Percentiles rank a stretch among this genome's conserved stretches.
phyloP scores from a whole-genome alignment of 2,888 invertebrate species.

The Dryobotodes eremita region DNA sequence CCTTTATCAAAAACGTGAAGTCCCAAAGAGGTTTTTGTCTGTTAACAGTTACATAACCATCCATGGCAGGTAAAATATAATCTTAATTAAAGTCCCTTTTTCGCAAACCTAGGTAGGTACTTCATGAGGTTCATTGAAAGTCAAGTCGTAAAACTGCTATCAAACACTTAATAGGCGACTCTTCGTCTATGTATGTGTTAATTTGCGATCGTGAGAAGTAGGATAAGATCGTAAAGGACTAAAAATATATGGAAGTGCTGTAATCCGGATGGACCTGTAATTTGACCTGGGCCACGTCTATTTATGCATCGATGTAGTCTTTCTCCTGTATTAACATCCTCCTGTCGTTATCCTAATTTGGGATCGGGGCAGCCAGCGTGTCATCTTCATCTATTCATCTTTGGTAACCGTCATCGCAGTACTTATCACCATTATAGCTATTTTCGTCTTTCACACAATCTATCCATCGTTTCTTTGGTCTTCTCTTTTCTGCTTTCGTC shows the following conservation, averaged over 20 bases:
- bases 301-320: not conserved
- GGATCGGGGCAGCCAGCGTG: not conserved
- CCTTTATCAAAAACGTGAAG: not conserved
- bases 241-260: not conserved
- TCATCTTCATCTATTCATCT: not conserved
- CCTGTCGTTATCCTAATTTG: not conserved
- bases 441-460: not conserved
- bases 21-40: not conserved
- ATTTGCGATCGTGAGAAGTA: constrained; percentile 32
- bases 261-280: not conserved
- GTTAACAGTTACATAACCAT: not conserved
- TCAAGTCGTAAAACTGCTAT: constrained; percentile 26
- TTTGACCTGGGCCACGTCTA: not conserved
- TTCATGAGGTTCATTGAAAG: constrained; percentile 8
- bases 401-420: not conserved
- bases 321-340: not conserved
- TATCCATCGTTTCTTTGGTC: too few species aligned
- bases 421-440: not conserved
- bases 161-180: constrained; percentile 24
- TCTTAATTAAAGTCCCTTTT: constrained; percentile 11
- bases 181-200: constrained; percentile 3
- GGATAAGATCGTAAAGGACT: not conserved
- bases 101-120: not conserved
- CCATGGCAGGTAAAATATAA: not conserved
- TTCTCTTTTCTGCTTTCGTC: not conserved